Conservation (phyloP, 2,797 vertebrate genomes). For the Chelmon rostratus region DNA sequence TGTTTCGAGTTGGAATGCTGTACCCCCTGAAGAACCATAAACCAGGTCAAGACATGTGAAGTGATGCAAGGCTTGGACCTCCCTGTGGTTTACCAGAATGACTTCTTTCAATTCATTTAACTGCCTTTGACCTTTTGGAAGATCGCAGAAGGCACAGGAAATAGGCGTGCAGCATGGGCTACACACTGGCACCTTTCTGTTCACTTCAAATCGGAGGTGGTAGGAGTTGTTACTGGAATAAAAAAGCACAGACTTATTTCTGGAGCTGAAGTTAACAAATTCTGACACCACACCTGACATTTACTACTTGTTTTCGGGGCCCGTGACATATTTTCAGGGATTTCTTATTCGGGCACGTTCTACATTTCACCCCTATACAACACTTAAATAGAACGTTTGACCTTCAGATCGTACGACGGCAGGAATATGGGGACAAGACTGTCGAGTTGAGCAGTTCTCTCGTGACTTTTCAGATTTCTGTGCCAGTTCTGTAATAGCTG, state of each 20-base stretch:
- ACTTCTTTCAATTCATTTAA: neutral
- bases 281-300: neutral
- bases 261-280: neutral
- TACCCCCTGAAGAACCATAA: neutral
- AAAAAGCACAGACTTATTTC: no score
- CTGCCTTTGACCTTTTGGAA: neutral
- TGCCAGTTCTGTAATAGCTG: slow-evolving; percentile 19
- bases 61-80: neutral
- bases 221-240: neutral
- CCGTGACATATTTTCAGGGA: neutral
- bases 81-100: slow-evolving; percentile 8
- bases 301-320: neutral
- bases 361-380: neutral
- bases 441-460: neutral
- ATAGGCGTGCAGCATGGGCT: neutral
- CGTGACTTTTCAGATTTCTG: slow-evolving; percentile 24
- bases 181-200: neutral
- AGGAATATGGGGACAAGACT: neutral
- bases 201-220: neutral
- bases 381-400: neutral
- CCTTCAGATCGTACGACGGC: neutral
- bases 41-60: slow-evolving; percentile 20
- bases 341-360: neutral
- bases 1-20: neutral
- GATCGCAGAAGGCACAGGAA: neutral